Evolutionary conservation across 2,888 invertebrate species (phyloP).

Genomic region (Pecten maximus): DNA sequence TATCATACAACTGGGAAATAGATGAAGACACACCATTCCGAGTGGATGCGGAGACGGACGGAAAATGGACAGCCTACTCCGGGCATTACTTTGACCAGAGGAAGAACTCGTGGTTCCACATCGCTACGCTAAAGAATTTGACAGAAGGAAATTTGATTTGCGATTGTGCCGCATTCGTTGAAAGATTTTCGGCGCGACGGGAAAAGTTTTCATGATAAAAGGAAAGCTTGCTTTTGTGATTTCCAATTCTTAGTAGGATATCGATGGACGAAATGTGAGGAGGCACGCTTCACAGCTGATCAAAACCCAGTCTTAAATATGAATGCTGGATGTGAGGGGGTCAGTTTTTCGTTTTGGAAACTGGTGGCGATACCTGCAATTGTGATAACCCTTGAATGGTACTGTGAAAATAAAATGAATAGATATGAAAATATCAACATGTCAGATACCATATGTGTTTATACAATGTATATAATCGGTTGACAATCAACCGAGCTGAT

Average conservation of each 20-base stretch:
- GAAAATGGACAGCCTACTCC: slow-evolving; percentile 36
- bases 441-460: no score
- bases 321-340: slow-evolving; percentile 34
- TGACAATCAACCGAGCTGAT: no score
- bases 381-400: slow-evolving; percentile 17
- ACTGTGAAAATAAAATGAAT: neutral
- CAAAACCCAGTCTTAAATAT: neutral
- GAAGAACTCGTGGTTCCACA: slow-evolving; percentile 37
- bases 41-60: slow-evolving; percentile 36
- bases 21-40: slow-evolving; percentile 38
- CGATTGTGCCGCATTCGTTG: slow-evolving; percentile 37
- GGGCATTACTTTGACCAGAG: slow-evolving; percentile 21
- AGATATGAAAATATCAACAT: no score
- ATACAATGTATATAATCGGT: no score
- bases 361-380: slow-evolving; percentile 34
- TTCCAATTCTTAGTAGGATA: neutral
- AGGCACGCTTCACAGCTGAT: slow-evolving; percentile 39
- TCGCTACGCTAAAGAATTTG: slow-evolving; percentile 43
- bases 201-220: slow-evolving; percentile 38
- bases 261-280: neutral
- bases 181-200: slow-evolving; percentile 41
- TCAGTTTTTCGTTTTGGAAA: slow-evolving; percentile 22
- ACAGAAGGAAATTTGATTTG: slow-evolving; percentile 38
- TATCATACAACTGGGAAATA: slow-evolving; percentile 38
- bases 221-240: slow-evolving; percentile 39